A percentile compares a stretch with the other conserved stretches of the same genome.
Conservation (phyloP, 2,888 invertebrate genomes). For the Syrphus vitripennis region DNA sequence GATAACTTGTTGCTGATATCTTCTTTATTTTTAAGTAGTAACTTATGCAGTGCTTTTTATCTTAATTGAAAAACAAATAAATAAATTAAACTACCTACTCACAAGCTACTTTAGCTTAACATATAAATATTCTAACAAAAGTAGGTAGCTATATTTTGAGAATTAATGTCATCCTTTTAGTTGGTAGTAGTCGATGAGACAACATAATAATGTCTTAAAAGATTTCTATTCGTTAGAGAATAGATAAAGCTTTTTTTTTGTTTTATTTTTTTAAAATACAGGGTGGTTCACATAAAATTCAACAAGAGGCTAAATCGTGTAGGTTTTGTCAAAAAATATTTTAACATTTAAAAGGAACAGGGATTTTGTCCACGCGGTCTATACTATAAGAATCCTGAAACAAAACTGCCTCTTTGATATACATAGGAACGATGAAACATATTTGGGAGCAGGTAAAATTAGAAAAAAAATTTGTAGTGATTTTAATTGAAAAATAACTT, state of each 20-base stretch:
- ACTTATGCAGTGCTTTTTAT: conserved; percentile 23
- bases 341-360: too few relatives aligned
- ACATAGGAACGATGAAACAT: too few relatives aligned
- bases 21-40: background rate
- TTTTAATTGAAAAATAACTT: too few relatives aligned
- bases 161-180: conserved; percentile 23
- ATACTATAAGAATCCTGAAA: too few relatives aligned
- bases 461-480: too few relatives aligned
- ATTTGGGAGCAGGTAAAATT: too few relatives aligned
- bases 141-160: conserved; percentile 13
- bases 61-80: conserved; percentile 33
- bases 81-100: conserved; percentile 29
- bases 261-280: background rate
- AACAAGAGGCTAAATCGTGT: too few relatives aligned
- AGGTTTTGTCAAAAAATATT: too few relatives aligned
- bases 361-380: too few relatives aligned
- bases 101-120: background rate
- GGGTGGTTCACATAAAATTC: too few relatives aligned
- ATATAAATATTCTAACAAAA: background rate
- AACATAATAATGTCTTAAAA: background rate
- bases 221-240: background rate
- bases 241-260: background rate
- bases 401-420: too few relatives aligned
- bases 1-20: conserved; percentile 29
- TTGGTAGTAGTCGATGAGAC: conserved; percentile 3